Evolutionary conservation across 2,797 vertebrate species (phyloP).

Genomic region (Paratrypauchen microcephalus): DNA sequence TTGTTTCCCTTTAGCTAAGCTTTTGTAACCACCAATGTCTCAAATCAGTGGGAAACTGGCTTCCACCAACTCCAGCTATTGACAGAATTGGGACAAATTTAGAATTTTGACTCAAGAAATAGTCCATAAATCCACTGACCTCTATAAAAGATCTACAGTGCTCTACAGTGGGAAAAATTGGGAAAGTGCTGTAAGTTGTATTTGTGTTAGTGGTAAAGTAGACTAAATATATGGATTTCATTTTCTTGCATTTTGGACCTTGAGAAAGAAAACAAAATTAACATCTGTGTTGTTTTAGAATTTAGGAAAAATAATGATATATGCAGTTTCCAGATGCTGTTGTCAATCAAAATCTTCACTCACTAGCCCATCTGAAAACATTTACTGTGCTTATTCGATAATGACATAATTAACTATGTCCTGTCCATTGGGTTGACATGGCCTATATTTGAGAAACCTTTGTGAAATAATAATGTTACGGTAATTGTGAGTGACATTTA

Average conservation of each 20-base stretch:
- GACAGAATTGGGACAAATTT: slow-evolving; percentile 21
- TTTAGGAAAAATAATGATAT: neutral
- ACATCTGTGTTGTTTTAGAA: slow-evolving; percentile 28
- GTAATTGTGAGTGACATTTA: slow-evolving; percentile 5
- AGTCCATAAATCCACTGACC: too few species aligned
- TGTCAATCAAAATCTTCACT: neutral
- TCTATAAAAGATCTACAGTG: too few species aligned
- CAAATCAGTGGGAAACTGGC: slow-evolving; percentile 25
- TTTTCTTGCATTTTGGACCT: too few species aligned
- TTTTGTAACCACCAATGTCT: neutral
- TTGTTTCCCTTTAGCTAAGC: neutral
- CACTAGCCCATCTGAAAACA: neutral
- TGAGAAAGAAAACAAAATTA: neutral
- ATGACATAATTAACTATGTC: neutral
- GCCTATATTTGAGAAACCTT: neutral
- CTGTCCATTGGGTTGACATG: neutral
- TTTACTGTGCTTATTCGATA: neutral
- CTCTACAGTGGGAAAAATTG: too few species aligned
- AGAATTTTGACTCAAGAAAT: slow-evolving; percentile 7
- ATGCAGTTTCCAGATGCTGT: neutral
- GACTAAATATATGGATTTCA: too few species aligned
- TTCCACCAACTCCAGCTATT: neutral
- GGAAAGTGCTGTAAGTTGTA: too few species aligned
- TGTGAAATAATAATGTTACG: neutral
- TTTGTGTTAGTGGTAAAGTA: too few species aligned